phyloP scores from a whole-genome alignment of 2,888 invertebrate species.

The Eupelmus urozonus region DNA sequence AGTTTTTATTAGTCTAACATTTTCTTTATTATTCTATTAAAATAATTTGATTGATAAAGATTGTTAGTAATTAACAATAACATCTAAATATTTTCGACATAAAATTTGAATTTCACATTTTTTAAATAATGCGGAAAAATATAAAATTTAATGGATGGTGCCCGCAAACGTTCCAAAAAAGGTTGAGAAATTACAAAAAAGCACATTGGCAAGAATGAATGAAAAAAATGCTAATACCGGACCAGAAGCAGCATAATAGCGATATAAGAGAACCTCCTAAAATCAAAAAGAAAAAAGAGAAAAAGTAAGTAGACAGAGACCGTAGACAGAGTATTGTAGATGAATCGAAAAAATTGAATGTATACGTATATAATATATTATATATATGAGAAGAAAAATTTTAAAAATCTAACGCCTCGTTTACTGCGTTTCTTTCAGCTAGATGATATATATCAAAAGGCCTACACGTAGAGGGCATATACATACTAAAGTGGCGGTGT shows the following conservation, averaged over 20 bases:
- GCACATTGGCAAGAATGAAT: background rate
- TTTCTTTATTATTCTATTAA: too few relatives aligned
- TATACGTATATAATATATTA: conserved; percentile 34
- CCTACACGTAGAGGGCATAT: conserved; percentile 21
- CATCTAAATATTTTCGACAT: too few relatives aligned
- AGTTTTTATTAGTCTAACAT: too few relatives aligned
- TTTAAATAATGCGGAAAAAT: too few relatives aligned
- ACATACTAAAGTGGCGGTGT: conserved; percentile 8
- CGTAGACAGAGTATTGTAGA: conserved; percentile 30
- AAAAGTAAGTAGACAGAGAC: too few relatives aligned
- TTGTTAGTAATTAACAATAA: too few relatives aligned
- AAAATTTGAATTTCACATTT: too few relatives aligned
- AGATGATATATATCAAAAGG: conserved; percentile 45
- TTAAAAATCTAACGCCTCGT: conserved; percentile 16
- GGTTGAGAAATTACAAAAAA: too few relatives aligned
- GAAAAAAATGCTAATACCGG: conserved; percentile 33
- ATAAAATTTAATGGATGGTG: too few relatives aligned
- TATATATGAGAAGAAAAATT: conserved; percentile 30
- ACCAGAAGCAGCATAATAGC: too few relatives aligned
- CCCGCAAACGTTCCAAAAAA: too few relatives aligned
- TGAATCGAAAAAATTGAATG: conserved; percentile 34
- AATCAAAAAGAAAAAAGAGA: conserved; percentile 44
- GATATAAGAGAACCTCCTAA: conserved; percentile 16
- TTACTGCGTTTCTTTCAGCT: conserved; percentile 36
- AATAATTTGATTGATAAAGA: too few relatives aligned